Conservation (phyloP, 2,888 invertebrate species). For the Drepana falcataria region DNA sequence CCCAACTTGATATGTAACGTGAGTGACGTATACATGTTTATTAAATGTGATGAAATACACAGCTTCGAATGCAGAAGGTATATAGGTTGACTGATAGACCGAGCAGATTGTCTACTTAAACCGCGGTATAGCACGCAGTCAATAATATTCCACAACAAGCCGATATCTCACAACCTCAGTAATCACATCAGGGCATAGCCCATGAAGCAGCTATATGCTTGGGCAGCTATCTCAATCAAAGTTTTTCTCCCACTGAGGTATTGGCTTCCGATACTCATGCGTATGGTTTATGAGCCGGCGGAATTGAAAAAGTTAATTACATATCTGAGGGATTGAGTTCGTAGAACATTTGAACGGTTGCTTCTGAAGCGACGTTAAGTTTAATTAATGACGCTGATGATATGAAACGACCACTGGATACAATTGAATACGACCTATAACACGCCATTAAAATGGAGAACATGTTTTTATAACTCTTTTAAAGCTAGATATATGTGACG, state of each 20-base stretch:
- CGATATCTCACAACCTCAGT: no score
- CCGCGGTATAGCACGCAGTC: no score
- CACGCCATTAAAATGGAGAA: background rate
- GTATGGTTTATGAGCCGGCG: conserved; percentile 24
- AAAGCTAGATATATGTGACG: background rate
- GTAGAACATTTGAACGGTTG: conserved; percentile 18
- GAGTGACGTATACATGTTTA: no score
- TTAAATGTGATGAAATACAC: no score
- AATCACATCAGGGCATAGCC: no score
- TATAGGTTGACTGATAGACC: no score
- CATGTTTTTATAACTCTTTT: background rate
- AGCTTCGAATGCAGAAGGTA: no score
- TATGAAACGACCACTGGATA: background rate
- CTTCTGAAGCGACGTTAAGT: conserved; percentile 4
- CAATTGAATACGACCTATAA: background rate
- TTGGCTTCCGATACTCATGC: conserved; percentile 18
- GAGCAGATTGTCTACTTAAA: no score
- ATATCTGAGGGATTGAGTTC: conserved; percentile 29
- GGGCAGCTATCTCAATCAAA: conserved; percentile 31
- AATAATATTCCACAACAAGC: no score
- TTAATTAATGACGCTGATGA: conserved; percentile 1
- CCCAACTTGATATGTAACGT: no score
- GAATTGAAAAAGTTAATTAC: conserved; percentile 45
- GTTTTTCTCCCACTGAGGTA: conserved; percentile 20
- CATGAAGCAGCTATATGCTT: conserved; percentile 6